Evolutionary conservation across 2,797 vertebrate genomes (phyloP).

Genomic region (Cephalopachus bancanus): DNA sequence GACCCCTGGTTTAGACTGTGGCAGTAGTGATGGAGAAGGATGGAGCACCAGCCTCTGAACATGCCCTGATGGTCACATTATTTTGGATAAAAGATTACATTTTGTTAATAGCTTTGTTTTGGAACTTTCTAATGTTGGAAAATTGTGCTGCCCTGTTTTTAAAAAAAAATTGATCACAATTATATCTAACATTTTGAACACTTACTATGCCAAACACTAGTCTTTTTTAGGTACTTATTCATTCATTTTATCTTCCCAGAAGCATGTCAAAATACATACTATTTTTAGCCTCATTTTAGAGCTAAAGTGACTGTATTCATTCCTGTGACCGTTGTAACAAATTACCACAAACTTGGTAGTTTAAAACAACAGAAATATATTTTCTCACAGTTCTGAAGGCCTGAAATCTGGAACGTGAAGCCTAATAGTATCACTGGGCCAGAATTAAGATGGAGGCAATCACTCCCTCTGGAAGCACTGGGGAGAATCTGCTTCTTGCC

Average conservation of each 20-base stretch:
- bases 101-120: background rate
- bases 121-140: background rate
- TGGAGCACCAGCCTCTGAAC: background rate
- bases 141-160: background rate
- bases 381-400: background rate
- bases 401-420: background rate
- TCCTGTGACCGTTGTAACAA: background rate
- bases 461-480: background rate
- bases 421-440: background rate
- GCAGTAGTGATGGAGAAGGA: background rate
- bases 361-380: background rate
- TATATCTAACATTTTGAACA: background rate
- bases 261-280: background rate
- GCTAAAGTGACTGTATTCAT: background rate
- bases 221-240: background rate
- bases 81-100: background rate
- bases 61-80: background rate
- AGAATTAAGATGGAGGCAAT: background rate
- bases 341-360: background rate
- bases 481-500: background rate
- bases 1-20: background rate
- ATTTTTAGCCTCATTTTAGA: background rate
- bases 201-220: background rate
- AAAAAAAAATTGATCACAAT: background rate
- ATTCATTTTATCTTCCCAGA: background rate